Evolutionary conservation across 2,888 invertebrate genomes (phyloP).

Genomic region (Erebia ligea): DNA sequence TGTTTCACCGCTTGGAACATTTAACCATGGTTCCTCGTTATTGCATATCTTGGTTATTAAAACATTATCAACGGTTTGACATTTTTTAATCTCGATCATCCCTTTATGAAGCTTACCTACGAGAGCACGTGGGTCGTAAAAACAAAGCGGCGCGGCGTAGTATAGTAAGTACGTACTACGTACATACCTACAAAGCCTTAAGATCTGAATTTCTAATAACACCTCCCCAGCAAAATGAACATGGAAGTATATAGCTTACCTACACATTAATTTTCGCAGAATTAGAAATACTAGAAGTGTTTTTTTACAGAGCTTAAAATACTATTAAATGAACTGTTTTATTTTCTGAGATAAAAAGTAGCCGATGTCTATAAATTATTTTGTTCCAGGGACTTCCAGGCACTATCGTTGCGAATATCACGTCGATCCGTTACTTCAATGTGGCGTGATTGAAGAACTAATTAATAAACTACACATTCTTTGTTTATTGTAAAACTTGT

Average conservation of each 20-base stretch:
- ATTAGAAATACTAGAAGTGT: slow-evolving; percentile 50
- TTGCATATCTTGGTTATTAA: background rate
- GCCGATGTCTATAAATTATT: no score
- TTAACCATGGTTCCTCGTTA: background rate
- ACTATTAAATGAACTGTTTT: no score
- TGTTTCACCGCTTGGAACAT: no score
- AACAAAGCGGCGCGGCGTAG: slow-evolving; percentile 60
- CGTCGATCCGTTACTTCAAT: no score
- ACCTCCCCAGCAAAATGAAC: slow-evolving; percentile 67
- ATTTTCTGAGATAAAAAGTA: no score
- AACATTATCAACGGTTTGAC: slow-evolving; percentile 4
- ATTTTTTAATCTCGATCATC: slow-evolving; percentile 33
- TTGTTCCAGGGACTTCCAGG: no score
- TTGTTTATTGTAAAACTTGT: no score
- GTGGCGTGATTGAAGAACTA: no score
- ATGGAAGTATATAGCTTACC: slow-evolving; percentile 71
- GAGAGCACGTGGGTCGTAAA: slow-evolving; percentile 54
- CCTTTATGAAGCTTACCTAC: slow-evolving; percentile 33
- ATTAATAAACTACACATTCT: no score
- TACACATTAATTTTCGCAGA: slow-evolving; percentile 62
- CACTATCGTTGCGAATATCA: no score
- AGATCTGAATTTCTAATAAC: slow-evolving; percentile 79
- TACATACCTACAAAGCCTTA: slow-evolving; percentile 51
- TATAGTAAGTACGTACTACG: background rate
- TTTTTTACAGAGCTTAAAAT: background rate